These are phyloP conservation scores for Drosophila hydei DNA, from an alignment of 1,140 invertebrate genomes.

Conservation along the genomic window DNA sequence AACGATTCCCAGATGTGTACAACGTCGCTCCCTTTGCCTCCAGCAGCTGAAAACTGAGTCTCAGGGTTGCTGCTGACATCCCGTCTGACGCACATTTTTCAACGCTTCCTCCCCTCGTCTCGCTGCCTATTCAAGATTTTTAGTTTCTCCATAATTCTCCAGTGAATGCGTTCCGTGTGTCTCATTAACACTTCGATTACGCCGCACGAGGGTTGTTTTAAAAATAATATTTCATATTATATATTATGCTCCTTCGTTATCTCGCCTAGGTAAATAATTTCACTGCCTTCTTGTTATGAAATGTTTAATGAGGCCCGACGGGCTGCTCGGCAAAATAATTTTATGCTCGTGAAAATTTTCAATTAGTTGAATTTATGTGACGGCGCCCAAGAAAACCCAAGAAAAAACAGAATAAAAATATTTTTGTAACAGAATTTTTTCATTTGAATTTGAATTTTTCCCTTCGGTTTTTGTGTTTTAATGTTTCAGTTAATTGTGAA, in stretches of 20 bases:
- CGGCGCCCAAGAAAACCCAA: not conserved
- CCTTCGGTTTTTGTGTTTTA: conserved; percentile 6
- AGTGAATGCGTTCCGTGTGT: conserved; percentile 42
- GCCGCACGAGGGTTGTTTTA: conserved; percentile 54
- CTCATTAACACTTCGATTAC: conserved; percentile 76
- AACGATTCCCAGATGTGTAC: conserved; percentile 69
- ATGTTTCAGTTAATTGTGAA: conserved; percentile 59
- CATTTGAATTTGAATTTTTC: conserved; percentile 36
- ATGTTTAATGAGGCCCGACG: conserved; percentile 68
- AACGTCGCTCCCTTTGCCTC: not conserved
- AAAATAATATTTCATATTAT: conserved; percentile 45
- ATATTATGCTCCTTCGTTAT: not conserved
- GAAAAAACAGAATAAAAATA: conserved; percentile 23
- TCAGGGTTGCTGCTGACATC: conserved; percentile 71
- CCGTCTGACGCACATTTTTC: conserved; percentile 70
- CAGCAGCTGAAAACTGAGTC: not conserved
- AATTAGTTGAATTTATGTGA: conserved; percentile 73
- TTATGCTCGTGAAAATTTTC: conserved; percentile 60
- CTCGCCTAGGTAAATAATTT: conserved; percentile 62
- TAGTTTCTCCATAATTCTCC: conserved; percentile 44
- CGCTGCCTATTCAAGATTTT: conserved; percentile 50
- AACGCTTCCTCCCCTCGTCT: conserved; percentile 31
- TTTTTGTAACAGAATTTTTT: conserved; percentile 30
- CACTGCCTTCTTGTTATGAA: conserved; percentile 61
- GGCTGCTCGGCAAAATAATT: conserved; percentile 46